Percentiles rank a stretch among this genome's conserved stretches.
Conservation (phyloP, 1,140 invertebrate species). For the Tyrophagus putrescentiae region DNA sequence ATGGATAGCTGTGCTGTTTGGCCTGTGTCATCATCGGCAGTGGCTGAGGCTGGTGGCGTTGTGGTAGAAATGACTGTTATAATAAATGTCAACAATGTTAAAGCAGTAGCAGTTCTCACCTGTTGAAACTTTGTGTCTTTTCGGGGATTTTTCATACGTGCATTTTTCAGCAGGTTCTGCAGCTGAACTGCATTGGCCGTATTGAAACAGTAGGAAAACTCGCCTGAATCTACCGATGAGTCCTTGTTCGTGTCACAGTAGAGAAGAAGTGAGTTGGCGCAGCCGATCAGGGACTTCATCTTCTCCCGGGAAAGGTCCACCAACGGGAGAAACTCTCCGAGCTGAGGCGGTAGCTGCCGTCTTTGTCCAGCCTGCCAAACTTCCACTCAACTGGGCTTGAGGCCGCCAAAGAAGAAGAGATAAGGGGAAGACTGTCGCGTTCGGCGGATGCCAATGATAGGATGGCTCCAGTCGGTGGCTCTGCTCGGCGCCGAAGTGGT, state of each 20-base stretch:
- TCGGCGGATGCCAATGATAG: no score
- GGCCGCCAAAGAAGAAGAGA: no score
- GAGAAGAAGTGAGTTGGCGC: background rate
- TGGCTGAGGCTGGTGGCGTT: background rate
- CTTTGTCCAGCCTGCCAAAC: no score
- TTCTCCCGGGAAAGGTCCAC: no score
- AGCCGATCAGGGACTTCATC: background rate
- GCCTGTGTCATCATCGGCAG: background rate
- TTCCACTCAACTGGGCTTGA: no score
- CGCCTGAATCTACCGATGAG: background rate
- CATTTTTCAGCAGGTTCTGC: background rate
- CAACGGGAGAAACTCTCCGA: no score
- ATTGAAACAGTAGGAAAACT: slow-evolving; percentile 10
- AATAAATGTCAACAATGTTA: background rate
- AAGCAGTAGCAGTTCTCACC: background rate
- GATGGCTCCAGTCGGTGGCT: no score
- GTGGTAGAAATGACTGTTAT: background rate
- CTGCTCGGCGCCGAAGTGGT: no score
- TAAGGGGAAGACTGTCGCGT: no score
- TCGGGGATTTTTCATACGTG: background rate
- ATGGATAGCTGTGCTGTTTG: background rate
- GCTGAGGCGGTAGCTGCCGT: no score
- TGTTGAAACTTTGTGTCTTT: background rate
- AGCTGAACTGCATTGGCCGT: background rate
- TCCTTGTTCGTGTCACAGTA: slow-evolving; percentile 10